Evolutionary conservation across 2,888 invertebrate genomes (phyloP), one percentile per base, ranked within the genome.

Genomic region (Hypolimnas misippus): DNA sequence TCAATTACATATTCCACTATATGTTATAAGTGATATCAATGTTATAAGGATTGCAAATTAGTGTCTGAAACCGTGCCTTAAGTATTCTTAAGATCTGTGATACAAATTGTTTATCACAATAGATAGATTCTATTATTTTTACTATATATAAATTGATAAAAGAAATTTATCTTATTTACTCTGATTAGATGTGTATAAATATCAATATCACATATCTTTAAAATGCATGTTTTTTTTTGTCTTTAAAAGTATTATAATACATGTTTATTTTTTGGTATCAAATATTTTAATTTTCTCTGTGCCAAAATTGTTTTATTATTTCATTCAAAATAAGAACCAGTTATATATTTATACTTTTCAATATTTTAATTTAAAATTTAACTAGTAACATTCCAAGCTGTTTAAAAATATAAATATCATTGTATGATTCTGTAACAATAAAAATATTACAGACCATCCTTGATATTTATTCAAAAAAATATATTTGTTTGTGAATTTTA

Each of bases 1-100:
- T 49, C 49, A 49, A 49, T 49, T 49, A 49, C 6, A 14, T n/a
- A n/a, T 46, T 12, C 6, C 5, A 12, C 17, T 46, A 21, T 46
- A 38, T 38, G 10, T 49, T 8, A 29, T 29, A 21, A n/a, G 29
- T 25, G 12, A 19, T 19, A 17, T 44, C 16, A 29, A 14, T 49
- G 5, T 29, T 49, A 49, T 14, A 3, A 49, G 14, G n/a, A 49
- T 54, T 40, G 46, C 35, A 52, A 55, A 50, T 29, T 62, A 52
- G 46, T 49, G 57, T 58, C 62, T 57, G 44, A 68, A 57, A 56
- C 75, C 76, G 86, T 86, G 86, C 86, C 86, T 86, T 86, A 84
- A 70, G 71, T 74, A 78, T 78, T 76, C 73, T 73, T 73, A 76
- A 75, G 76, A 75, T 78, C 82, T 84, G 84, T 85, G 84, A 86